phyloP scores from a whole-genome alignment of 1,140 invertebrate genomes.

The Pentalonia nigronervosa region DNA sequence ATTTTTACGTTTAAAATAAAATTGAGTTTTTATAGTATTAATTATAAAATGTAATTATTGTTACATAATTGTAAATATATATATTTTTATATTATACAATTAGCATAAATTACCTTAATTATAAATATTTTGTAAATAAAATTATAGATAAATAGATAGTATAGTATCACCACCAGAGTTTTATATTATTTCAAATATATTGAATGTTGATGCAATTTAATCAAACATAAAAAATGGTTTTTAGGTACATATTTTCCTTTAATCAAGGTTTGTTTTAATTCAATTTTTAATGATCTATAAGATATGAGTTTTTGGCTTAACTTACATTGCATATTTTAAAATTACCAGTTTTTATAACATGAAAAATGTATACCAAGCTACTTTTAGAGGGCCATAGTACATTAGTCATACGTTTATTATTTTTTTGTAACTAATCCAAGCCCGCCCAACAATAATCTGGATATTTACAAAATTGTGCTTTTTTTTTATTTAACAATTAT shows the following conservation, averaged over 20 bases:
- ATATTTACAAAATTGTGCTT: neutral
- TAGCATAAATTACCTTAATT: neutral
- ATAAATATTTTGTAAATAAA: constrained; percentile 29
- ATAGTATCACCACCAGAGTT: neutral
- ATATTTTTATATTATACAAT: neutral
- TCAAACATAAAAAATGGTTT: neutral
- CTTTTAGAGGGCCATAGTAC: neutral
- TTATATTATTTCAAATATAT: no score
- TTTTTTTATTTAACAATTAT: neutral
- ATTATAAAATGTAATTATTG: neutral
- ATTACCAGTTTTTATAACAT: neutral
- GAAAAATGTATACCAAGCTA: neutral
- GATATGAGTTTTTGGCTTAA: no score
- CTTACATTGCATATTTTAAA: neutral
- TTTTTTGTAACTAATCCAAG: neutral
- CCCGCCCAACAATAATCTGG: neutral
- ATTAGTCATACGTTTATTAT: neutral
- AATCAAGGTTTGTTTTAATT: no score
- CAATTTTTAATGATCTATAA: neutral
- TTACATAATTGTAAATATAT: neutral
- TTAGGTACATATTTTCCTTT: no score
- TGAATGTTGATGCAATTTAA: neutral
- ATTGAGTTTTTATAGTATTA: neutral
- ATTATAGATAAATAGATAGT: neutral
- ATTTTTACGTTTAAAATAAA: neutral